Conservation (phyloP, 2,888 invertebrate species). For the Ceratothoa steindachneri region DNA sequence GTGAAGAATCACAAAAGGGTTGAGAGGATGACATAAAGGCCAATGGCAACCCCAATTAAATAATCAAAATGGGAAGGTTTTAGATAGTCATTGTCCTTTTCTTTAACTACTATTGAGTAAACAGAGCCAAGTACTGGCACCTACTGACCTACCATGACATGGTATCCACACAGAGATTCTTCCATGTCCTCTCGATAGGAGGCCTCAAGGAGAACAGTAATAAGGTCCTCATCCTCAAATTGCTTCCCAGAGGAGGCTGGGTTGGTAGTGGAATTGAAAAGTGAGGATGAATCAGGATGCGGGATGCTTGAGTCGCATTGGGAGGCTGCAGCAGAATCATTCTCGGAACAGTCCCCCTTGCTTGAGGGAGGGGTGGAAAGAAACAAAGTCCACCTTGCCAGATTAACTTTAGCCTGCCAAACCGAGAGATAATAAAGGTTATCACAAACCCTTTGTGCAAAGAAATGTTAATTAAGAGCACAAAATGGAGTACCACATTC, state of each 20-base stretch:
- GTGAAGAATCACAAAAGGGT: no score
- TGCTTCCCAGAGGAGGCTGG: background rate
- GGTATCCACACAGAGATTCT: constrained; percentile 15
- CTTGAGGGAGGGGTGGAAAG: constrained; percentile 13
- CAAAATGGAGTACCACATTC: no score
- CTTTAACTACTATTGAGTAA: no score
- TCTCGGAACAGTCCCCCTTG: background rate
- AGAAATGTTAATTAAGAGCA: no score
- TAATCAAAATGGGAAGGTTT: no score
- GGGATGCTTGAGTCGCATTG: background rate
- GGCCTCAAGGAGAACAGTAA: constrained; percentile 39
- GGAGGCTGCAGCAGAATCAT: background rate
- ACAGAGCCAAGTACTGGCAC: no score
- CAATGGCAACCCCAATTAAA: no score
- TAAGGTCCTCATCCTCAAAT: background rate
- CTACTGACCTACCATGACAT: constrained; percentile 33
- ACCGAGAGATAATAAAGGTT: background rate
- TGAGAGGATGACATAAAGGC: no score
- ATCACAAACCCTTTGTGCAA: no score
- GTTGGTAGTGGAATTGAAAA: background rate
- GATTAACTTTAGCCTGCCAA: constrained; percentile 36
- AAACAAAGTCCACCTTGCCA: constrained; percentile 40
- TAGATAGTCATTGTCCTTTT: no score
- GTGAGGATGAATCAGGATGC: background rate
- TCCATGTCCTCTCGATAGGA: constrained; percentile 23